Conservation (phyloP, 2,113 vertebrate species). For the Crocuta crocuta region DNA sequence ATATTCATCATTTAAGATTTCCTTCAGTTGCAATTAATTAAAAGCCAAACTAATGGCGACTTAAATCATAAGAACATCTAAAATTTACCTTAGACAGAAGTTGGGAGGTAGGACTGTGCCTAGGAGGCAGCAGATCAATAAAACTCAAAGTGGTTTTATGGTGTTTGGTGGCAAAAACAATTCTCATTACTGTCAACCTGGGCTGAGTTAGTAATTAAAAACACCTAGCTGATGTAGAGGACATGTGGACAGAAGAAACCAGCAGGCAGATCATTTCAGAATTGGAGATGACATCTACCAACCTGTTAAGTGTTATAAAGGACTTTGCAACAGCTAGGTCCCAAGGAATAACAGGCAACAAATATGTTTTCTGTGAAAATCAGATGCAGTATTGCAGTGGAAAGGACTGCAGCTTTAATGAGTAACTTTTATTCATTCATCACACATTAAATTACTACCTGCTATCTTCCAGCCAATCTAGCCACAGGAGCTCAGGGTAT, state of each 20-base stretch:
- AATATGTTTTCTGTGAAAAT: conserved; percentile 59
- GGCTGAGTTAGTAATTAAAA: conserved; percentile 67
- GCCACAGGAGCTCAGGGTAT: not conserved
- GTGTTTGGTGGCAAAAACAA: conserved; percentile 60
- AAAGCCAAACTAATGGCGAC: not conserved
- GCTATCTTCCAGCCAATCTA: not conserved
- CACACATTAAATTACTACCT: conserved; percentile 28
- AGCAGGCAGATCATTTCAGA: conserved; percentile 60
- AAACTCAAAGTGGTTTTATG: conserved; percentile 54
- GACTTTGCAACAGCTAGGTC: conserved; percentile 22
- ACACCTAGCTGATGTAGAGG: conserved; percentile 54
- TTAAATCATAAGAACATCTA: conserved; percentile 41
- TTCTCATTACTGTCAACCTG: conserved; percentile 65
- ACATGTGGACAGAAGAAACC: conserved; percentile 41
- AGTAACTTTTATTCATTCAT: conserved; percentile 22
- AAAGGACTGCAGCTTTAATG: not conserved
- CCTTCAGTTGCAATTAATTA: conserved; percentile 35
- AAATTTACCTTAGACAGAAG: conserved; percentile 56
- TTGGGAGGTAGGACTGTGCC: conserved; percentile 22
- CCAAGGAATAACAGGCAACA: conserved; percentile 39
- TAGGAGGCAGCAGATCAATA: conserved; percentile 61
- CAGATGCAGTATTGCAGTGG: not conserved
- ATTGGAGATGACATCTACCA: not conserved
- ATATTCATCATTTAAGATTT: not conserved
- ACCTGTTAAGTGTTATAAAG: conserved; percentile 35